Evolutionary conservation across 2,113 vertebrate species (phyloP).

Genomic region (Pseudorectes ferrugineus): DNA sequence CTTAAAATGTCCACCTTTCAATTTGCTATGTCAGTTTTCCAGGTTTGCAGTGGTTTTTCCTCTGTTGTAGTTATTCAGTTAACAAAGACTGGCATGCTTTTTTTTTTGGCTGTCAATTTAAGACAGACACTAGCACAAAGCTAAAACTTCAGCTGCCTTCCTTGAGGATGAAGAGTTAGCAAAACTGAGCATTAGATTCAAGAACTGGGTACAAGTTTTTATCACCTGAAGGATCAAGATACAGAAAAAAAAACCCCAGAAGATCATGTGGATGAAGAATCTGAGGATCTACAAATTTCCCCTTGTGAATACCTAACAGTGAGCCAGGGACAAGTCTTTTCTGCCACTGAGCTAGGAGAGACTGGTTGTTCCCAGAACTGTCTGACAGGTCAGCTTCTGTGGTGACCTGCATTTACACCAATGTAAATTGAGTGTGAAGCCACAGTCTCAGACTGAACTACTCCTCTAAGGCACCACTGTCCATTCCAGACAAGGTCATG

Average conservation of each 20-base stretch:
- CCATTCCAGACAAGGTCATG: not conserved
- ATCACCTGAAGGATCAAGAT: not conserved
- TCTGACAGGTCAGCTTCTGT: not conserved
- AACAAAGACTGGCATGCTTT: not conserved
- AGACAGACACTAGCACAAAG: not conserved
- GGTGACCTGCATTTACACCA: not conserved
- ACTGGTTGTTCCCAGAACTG: not conserved
- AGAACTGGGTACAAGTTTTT: not conserved
- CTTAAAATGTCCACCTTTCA: not conserved
- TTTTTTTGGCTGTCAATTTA: not conserved
- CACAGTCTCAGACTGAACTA: not conserved
- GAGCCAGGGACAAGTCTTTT: not conserved
- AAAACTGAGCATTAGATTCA: not conserved
- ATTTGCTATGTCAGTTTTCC: not conserved
- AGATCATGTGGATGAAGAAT: not conserved
- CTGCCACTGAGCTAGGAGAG: not conserved
- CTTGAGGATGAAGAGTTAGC: not conserved
- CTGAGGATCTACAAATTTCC: not conserved
- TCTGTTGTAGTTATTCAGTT: not conserved
- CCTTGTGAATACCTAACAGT: not conserved
- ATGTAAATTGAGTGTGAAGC: not conserved
- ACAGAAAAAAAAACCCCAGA: not conserved
- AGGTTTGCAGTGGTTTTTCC: not conserved
- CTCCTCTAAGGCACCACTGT: not conserved
- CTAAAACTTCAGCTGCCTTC: not conserved